These are phyloP conservation scores for Leucania comma DNA, from an alignment of 2,888 invertebrate species.

Conservation along the genomic window DNA sequence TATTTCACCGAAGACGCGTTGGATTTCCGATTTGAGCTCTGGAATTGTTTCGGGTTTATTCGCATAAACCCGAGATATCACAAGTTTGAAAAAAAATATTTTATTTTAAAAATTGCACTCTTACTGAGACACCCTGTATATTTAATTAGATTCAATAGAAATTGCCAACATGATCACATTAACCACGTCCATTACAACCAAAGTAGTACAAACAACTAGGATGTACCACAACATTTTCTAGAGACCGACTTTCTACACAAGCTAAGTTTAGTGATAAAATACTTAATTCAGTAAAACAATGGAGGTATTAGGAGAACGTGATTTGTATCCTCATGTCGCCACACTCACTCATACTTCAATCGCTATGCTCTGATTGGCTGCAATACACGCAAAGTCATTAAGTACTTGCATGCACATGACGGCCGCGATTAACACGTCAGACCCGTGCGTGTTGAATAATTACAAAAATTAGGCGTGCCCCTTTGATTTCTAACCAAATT, in stretches of 20 bases:
- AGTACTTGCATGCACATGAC: conserved; percentile 29
- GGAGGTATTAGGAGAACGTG: conserved; percentile 30
- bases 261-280: conserved; percentile 24
- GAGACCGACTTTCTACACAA: conserved; percentile 8
- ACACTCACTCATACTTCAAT: conserved; percentile 35
- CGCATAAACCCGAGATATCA: too few species aligned
- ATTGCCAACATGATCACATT: neutral
- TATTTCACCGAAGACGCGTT: too few species aligned
- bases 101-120: too few species aligned
- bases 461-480: conserved; percentile 15
- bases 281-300: conserved; percentile 35
- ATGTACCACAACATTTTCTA: conserved; percentile 10
- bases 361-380: conserved; percentile 59
- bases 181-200: neutral
- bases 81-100: too few species aligned
- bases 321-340: conserved; percentile 46
- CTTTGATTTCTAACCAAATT: conserved; percentile 17
- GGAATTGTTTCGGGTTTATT: too few species aligned
- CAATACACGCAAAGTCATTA: conserved; percentile 33
- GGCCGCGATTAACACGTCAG: conserved; percentile 33
- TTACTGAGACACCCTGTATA: too few species aligned
- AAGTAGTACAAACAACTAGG: neutral
- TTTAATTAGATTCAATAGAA: neutral
- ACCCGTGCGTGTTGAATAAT: conserved; percentile 29
- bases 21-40: too few species aligned